These are phyloP conservation scores for Plebejus anna DNA, from an alignment of 2,888 invertebrate species.

Conservation along the genomic window DNA sequence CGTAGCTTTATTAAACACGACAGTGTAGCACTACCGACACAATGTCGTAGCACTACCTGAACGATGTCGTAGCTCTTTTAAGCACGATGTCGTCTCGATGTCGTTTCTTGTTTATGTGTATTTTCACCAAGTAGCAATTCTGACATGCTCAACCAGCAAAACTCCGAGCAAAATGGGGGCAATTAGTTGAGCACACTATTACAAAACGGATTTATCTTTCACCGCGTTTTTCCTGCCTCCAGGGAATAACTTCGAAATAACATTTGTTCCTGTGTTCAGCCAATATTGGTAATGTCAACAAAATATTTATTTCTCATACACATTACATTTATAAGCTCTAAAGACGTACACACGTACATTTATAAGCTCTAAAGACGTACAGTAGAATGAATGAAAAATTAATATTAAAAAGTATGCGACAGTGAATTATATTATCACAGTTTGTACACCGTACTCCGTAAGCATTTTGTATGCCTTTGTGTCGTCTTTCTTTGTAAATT, in stretches of 20 bases:
- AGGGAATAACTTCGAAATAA: neutral
- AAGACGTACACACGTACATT: neutral
- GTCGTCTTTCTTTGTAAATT: no score
- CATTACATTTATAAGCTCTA: neutral
- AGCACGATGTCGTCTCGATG: neutral
- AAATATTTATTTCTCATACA: neutral
- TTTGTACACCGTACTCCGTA: no score
- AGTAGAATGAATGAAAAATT: no score
- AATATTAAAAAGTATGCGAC: no score
- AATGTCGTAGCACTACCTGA: neutral
- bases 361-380: no score
- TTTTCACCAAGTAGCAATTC: neutral
- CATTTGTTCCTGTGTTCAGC: neutral
- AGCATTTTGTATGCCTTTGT: no score
- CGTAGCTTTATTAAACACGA: no score
- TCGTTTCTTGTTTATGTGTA: neutral
- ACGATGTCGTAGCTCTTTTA: neutral
- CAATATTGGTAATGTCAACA: slow-evolving; percentile 17
- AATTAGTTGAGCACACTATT: slow-evolving; percentile 7
- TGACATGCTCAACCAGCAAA: slow-evolving; percentile 1
- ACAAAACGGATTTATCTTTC: slow-evolving; percentile 9
- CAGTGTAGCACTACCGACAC: neutral
- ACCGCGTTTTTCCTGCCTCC: slow-evolving; percentile 1
- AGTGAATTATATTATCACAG: no score
- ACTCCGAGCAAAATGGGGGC: slow-evolving; percentile 15